Evolutionary conservation across 2,888 invertebrate species (phyloP).

Genomic region (Lapara coniferarum): DNA sequence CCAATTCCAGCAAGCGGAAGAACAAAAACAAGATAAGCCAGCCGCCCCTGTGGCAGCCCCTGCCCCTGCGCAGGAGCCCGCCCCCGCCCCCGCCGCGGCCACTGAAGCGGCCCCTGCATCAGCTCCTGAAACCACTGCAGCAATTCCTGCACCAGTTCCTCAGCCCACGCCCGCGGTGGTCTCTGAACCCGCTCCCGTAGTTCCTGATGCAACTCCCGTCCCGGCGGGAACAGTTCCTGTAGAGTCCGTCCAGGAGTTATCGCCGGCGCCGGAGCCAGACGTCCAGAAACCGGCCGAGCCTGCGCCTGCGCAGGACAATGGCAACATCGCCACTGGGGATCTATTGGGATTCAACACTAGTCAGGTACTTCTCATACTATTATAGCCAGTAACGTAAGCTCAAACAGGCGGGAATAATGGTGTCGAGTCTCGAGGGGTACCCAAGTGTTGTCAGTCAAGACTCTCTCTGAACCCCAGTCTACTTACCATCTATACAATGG

Average conservation of each 20-base stretch:
- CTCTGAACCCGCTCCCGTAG: conserved; percentile 7
- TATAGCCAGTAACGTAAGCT: no score
- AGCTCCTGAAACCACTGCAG: background rate
- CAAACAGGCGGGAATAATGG: background rate
- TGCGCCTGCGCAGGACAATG: conserved; percentile 48
- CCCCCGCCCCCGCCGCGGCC: background rate
- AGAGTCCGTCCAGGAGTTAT: background rate
- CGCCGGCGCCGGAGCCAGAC: background rate
- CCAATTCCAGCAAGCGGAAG: conserved; percentile 66
- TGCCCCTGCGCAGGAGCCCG: conserved; percentile 11
- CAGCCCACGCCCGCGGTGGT: no score
- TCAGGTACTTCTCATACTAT: conserved; percentile 48
- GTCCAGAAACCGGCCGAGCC: background rate
- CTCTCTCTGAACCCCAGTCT: no score
- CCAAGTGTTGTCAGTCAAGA: no score
- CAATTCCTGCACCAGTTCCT: background rate
- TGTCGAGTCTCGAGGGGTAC: no score
- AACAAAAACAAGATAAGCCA: conserved; percentile 64
- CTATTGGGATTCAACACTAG: conserved; percentile 56
- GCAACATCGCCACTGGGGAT: conserved; percentile 61
- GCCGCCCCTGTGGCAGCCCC: conserved; percentile 28
- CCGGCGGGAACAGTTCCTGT: background rate
- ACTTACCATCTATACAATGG: no score
- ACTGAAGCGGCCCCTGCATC: background rate
- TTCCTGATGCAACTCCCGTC: background rate